Evolutionary conservation across 2,113 vertebrate genomes (phyloP).

Genomic region (Patagioenas fasciata): DNA sequence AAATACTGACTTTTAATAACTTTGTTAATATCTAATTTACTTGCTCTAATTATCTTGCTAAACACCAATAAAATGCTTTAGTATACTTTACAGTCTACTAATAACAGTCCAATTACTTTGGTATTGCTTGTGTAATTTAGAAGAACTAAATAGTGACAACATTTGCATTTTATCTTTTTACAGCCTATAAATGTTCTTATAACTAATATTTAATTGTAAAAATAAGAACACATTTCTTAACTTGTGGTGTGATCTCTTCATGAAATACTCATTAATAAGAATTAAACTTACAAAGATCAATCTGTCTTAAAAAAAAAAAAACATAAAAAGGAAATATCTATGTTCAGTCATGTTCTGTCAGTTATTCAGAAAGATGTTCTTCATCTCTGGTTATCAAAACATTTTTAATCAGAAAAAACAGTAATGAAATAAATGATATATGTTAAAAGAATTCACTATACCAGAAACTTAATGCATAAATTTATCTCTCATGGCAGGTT

Average conservation of each 20-base stretch:
- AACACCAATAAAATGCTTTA: conserved; percentile 38
- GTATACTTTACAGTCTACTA: conserved; percentile 17
- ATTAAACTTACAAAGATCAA: not conserved
- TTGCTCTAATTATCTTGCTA: conserved; percentile 20
- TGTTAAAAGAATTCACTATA: not conserved
- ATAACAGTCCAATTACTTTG: conserved; percentile 41
- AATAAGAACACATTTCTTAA: not conserved
- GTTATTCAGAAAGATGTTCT: not conserved
- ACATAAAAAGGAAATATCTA: not conserved
- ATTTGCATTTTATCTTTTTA: conserved; percentile 1
- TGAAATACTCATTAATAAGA: not conserved
- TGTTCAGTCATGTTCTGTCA: not conserved
- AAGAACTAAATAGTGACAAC: conserved; percentile 5
- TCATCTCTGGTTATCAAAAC: not conserved
- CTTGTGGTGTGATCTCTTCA: not conserved
- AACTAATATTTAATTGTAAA: conserved; percentile 26
- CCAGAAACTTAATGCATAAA: not conserved
- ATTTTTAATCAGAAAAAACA: not conserved
- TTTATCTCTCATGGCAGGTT: not conserved
- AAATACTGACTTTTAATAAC: conserved; percentile 21
- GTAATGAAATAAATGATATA: not conserved
- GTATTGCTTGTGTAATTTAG: conserved; percentile 31
- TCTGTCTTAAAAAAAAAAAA: not conserved
- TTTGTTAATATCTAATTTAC: conserved; percentile 36
- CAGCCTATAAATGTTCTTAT: not conserved